Evolutionary conservation across 2,888 invertebrate genomes (phyloP).

Genomic region (Melanostoma scalare): DNA sequence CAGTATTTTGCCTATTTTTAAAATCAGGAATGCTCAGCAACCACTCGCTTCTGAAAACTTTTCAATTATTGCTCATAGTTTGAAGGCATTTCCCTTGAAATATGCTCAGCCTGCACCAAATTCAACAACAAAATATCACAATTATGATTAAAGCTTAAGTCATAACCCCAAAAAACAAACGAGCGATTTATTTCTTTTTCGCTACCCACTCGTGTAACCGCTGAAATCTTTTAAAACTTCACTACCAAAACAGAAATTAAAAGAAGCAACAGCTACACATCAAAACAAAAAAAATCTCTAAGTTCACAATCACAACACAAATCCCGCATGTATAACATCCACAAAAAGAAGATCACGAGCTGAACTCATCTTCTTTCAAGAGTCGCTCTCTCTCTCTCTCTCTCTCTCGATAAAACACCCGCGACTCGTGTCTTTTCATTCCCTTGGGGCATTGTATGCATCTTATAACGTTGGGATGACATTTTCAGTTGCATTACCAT

Average conservation of each 20-base stretch:
- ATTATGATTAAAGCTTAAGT: conserved; percentile 29
- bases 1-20: too few relatives aligned
- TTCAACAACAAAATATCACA: background rate
- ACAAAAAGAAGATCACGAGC: conserved; percentile 56
- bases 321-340: conserved; percentile 67
- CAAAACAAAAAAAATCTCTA: conserved; percentile 20
- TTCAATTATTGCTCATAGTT: too few relatives aligned
- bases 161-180: conserved; percentile 59
- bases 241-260: background rate
- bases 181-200: conserved; percentile 28
- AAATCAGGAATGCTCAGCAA: too few relatives aligned
- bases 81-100: too few relatives aligned
- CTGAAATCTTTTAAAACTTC: conserved; percentile 10
- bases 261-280: conserved; percentile 2
- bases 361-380: conserved; percentile 61
- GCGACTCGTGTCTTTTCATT: conserved; percentile 26
- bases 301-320: conserved; percentile 65
- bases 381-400: conserved; percentile 9
- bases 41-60: too few relatives aligned
- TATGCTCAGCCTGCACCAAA: too few relatives aligned
- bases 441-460: conserved; percentile 18
- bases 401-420: conserved; percentile 35
- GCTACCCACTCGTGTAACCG: conserved; percentile 58
- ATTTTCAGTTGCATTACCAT: conserved; percentile 57
- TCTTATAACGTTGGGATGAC: conserved; percentile 49